phyloP scores from a whole-genome alignment of 2,888 invertebrate genomes.

The Ochropleura leucogaster region DNA sequence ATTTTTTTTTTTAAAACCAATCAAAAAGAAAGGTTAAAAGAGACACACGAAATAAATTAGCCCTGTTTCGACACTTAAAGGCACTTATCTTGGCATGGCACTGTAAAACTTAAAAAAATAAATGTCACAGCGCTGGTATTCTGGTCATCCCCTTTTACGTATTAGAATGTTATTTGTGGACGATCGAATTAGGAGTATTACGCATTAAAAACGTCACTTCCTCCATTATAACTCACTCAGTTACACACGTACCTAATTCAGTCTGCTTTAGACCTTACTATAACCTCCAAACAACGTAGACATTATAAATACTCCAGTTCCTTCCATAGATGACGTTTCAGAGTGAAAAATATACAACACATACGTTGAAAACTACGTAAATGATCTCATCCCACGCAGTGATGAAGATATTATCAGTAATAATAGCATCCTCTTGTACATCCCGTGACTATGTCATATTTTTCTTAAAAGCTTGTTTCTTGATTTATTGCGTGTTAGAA shows the following conservation, averaged over 20 bases:
- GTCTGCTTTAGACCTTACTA: conserved; percentile 9
- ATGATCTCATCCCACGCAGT: conserved; percentile 43
- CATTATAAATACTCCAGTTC: conserved; percentile 33
- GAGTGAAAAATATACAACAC: conserved; percentile 37
- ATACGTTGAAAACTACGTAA: conserved; percentile 24
- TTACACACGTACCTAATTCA: conserved; percentile 1
- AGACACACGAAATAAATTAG: no score
- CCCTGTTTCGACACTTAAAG: no score
- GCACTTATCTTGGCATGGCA: no score
- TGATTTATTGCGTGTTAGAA: conserved; percentile 7
- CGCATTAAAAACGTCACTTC: no score
- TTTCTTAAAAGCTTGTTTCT: conserved; percentile 4
- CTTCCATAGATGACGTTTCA: conserved; percentile 42
- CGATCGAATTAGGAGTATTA: no score
- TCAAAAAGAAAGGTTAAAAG: no score
- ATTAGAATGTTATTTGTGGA: no score
- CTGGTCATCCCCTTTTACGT: no score
- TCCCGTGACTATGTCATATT: conserved; percentile 26
- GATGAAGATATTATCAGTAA: conserved; percentile 58
- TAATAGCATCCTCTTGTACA: conserved; percentile 28
- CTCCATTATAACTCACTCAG: neutral
- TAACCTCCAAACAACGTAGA: conserved; percentile 17
- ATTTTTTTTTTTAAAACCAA: no score
- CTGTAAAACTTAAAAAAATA: no score
- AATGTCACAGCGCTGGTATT: no score